Conservation (phyloP, 2,888 invertebrate species). For the Sarcophaga subvicina region DNA sequence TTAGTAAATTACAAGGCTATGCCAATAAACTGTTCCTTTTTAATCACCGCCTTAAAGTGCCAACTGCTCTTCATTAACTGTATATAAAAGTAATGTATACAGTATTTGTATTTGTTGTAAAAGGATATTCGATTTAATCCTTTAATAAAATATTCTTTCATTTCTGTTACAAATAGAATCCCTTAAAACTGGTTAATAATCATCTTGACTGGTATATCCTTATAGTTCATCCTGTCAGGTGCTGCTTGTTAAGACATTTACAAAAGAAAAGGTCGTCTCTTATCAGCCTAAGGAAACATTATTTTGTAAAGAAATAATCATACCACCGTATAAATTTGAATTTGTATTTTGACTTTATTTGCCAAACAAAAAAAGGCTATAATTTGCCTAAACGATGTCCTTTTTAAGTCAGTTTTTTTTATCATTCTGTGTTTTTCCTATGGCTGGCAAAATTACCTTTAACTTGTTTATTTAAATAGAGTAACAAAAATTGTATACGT, state of each 20-base stretch:
- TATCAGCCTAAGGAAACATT: background rate
- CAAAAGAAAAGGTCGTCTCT: background rate
- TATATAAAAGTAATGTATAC: background rate
- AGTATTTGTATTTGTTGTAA: background rate
- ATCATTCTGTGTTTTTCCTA: background rate
- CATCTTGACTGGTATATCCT: background rate
- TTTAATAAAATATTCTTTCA: background rate
- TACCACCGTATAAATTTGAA: background rate
- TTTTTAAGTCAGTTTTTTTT: conserved; percentile 1
- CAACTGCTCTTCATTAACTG: background rate
- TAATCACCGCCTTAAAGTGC: background rate
- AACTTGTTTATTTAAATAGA: too few relatives aligned
- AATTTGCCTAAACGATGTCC: background rate
- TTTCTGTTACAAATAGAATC: background rate
- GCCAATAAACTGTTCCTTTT: background rate
- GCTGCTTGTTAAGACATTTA: background rate
- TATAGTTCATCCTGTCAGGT: conserved; percentile 10
- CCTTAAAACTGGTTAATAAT: background rate
- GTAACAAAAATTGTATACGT: too few relatives aligned
- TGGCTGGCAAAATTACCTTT: too few relatives aligned
- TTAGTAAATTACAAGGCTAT: background rate
- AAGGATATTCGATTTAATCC: background rate
- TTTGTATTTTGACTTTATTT: background rate
- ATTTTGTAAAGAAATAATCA: conserved; percentile 1
- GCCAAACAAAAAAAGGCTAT: background rate